Percentiles rank a stretch among this genome's conserved stretches.
Conservation (phyloP, 2,797 vertebrate species). For the Lerista edwardsae region DNA sequence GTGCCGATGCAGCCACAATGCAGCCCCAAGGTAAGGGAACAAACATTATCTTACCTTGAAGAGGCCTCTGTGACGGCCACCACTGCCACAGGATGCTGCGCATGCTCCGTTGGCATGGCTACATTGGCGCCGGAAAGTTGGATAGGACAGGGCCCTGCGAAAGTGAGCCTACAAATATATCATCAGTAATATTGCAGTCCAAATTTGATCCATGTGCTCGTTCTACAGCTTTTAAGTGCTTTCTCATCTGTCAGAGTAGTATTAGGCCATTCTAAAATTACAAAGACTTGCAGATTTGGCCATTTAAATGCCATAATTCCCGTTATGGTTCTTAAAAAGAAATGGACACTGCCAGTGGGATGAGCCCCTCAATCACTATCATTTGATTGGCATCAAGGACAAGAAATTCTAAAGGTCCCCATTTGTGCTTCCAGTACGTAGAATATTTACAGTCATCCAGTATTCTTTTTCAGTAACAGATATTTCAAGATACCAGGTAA, state of each 20-base stretch:
- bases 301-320: background rate
- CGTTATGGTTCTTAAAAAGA: background rate
- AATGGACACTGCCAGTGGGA: background rate
- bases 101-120: too few species aligned
- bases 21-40: too few species aligned
- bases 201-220: background rate
- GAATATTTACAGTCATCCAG: slow-evolving; percentile 8
- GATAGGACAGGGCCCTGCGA: too few species aligned
- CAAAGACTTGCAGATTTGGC: background rate
- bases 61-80: too few species aligned
- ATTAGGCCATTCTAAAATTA: background rate
- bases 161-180: background rate
- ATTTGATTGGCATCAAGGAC: background rate
- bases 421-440: background rate
- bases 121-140: too few species aligned
- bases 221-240: background rate
- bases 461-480: slow-evolving; percentile 6
- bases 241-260: background rate
- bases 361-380: background rate
- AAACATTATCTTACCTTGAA: too few species aligned
- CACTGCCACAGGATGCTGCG: too few species aligned
- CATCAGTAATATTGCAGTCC: background rate
- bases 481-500: slow-evolving; percentile 38
- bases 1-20: too few species aligned
- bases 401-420: background rate